Evolutionary conservation across 92 coral and sea anemone species (phyloP).

Genomic region (Galaxea fascicularis): DNA sequence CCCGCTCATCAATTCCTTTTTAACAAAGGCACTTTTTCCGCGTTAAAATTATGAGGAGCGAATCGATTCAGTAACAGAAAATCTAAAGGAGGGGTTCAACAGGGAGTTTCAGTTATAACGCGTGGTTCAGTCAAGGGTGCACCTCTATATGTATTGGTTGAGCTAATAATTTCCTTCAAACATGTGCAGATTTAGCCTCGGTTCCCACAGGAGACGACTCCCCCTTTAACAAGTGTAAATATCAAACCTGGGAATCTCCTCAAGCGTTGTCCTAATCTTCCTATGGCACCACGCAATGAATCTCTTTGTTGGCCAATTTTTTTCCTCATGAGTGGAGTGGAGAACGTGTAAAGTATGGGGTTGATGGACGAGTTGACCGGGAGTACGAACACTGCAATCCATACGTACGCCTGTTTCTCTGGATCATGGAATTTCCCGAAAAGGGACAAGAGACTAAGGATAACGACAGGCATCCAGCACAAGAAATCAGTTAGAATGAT

Average conservation of each 20-base stretch:
- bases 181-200: background rate
- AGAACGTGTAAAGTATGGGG: conserved; percentile 76
- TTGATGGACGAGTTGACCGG: conserved; percentile 83
- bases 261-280: background rate
- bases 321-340: conserved; percentile 55
- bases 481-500: conserved; percentile 77
- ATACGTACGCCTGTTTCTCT: conserved; percentile 70
- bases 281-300: background rate
- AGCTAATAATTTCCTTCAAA: no score
- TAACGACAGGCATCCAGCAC: conserved; percentile 89
- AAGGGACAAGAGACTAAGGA: conserved; percentile 69
- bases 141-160: no score
- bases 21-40: no score
- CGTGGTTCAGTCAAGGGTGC: no score
- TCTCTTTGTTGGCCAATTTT: background rate
- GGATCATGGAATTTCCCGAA: conserved; percentile 75
- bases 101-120: no score
- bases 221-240: background rate
- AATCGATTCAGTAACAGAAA: no score
- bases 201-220: background rate
- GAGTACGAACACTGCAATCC: conserved; percentile 85
- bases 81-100: no score
- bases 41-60: no score
- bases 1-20: no score
- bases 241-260: background rate